Evolutionary conservation across 92 coral and sea anemone genomes (phyloP).

Genomic region (Porites lobata): DNA sequence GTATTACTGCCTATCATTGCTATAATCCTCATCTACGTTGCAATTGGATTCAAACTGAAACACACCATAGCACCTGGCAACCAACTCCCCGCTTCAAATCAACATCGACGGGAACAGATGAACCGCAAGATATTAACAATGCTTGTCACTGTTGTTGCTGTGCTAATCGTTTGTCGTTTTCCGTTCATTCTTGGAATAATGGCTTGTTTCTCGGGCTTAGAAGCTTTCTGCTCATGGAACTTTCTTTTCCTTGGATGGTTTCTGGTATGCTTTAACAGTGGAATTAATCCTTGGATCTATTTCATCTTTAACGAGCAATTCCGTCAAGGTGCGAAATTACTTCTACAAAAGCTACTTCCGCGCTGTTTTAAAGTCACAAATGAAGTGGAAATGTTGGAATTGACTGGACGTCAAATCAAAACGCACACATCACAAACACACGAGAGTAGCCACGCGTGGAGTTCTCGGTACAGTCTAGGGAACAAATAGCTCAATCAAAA

Average conservation of each 20-base stretch:
- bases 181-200: constrained; percentile 49
- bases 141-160: no score
- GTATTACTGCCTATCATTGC: no score
- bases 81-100: no score
- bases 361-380: constrained; percentile 23
- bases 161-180: constrained; percentile 28
- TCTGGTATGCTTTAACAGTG: constrained; percentile 53
- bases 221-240: not conserved
- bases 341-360: constrained; percentile 21
- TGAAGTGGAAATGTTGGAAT: not conserved
- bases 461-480: no score
- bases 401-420: not conserved
- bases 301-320: constrained; percentile 60
- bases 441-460: no score
- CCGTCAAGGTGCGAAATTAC: constrained; percentile 53
- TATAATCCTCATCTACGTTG: no score
- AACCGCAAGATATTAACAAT: no score
- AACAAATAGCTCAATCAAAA: no score
- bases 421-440: not conserved
- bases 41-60: no score
- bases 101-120: no score
- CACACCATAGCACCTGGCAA: no score
- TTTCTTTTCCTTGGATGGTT: constrained; percentile 36
- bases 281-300: constrained; percentile 67
- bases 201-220: not conserved